These are phyloP conservation scores for Temnothorax nylanderi DNA, from an alignment of 1,140 invertebrate genomes.

Conservation along the genomic window DNA sequence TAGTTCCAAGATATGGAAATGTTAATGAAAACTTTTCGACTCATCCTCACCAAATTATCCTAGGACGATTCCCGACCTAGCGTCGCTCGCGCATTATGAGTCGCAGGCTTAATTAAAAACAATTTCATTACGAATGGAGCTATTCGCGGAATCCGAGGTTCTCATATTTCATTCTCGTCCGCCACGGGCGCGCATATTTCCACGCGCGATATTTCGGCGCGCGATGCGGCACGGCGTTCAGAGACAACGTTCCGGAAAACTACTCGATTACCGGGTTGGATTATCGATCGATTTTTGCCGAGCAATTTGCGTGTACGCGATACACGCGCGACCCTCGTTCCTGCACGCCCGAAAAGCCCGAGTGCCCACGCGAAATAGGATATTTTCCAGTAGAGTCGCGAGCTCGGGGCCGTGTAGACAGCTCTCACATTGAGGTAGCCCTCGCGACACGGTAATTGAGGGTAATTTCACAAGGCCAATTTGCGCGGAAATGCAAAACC, in stretches of 20 bases:
- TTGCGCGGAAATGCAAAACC: slow-evolving; percentile 78
- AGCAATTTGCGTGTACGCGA: slow-evolving; percentile 58
- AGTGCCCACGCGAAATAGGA: slow-evolving; percentile 53
- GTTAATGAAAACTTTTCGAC: slow-evolving; percentile 9
- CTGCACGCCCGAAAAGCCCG: neutral
- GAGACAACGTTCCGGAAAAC: slow-evolving; percentile 51
- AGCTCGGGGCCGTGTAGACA: slow-evolving; percentile 57
- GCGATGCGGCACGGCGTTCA: slow-evolving; percentile 6
- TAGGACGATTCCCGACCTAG: neutral
- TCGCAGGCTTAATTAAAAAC: slow-evolving; percentile 65
- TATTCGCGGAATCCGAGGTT: neutral
- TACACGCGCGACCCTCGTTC: neutral
- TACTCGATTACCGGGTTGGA: slow-evolving; percentile 64
- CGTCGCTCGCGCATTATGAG: slow-evolving; percentile 32
- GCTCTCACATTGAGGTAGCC: slow-evolving; percentile 30
- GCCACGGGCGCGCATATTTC: slow-evolving; percentile 29
- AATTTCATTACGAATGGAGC: slow-evolving; percentile 55
- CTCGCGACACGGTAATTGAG: slow-evolving; percentile 74
- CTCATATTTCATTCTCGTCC: slow-evolving; percentile 59
- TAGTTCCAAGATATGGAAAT: slow-evolving; percentile 3
- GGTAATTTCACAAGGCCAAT: slow-evolving; percentile 80
- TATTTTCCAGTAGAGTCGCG: slow-evolving; percentile 67
- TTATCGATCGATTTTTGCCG: slow-evolving; percentile 72
- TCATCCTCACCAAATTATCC: neutral
- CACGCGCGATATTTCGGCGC: slow-evolving; percentile 19